Percentiles rank a stretch among this genome's conserved stretches.
phyloP scores from a whole-genome alignment of 2,113 vertebrate species.

The Sceloporus undulatus region DNA sequence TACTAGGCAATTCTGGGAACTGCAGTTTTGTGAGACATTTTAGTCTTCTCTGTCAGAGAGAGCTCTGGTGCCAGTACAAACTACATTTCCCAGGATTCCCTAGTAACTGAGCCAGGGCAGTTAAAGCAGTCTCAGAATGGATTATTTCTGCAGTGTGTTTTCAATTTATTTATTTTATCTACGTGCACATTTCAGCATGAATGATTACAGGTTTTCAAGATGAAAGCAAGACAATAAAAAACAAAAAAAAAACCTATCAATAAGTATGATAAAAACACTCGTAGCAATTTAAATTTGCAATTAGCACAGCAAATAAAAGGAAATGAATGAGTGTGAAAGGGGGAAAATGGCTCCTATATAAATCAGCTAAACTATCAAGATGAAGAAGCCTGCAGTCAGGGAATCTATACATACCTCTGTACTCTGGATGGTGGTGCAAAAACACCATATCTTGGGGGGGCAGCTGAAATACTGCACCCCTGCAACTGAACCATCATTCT shows the following conservation, averaged over 20 bases:
- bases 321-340: no score
- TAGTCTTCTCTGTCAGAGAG: no score
- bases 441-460: slow-evolving; percentile 89
- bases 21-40: no score
- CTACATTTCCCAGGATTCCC: no score
- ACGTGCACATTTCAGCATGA: background rate
- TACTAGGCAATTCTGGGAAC: no score
- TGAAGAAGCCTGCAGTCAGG: background rate
- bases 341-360: background rate
- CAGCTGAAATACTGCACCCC: slow-evolving; percentile 94
- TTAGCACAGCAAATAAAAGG: background rate
- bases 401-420: slow-evolving; percentile 84
- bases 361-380: background rate
- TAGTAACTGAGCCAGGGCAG: no score
- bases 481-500: slow-evolving; percentile 94
- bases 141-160: no score
- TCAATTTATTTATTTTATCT: background rate
- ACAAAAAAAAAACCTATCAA: background rate
- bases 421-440: slow-evolving; percentile 95
- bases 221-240: slow-evolving; percentile 3
- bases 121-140: no score
- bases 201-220: background rate
- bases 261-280: background rate
- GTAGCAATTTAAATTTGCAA: background rate
- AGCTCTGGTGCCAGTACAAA: no score